Conservation (phyloP, 2,888 invertebrate genomes). For the Drosophila nigritarsus region DNA sequence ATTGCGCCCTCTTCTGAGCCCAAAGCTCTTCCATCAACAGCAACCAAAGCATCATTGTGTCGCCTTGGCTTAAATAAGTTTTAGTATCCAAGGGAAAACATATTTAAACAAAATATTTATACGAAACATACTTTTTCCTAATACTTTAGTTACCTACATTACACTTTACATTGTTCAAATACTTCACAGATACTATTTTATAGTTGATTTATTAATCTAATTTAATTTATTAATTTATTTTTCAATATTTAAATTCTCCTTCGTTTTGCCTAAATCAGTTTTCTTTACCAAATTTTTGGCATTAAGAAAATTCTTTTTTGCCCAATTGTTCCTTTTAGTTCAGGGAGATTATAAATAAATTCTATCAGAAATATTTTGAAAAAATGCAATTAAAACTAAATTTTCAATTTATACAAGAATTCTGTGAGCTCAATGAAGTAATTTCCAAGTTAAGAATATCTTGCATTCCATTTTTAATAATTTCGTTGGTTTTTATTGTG, state of each 20-base stretch:
- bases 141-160: background rate
- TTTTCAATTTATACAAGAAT: background rate
- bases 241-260: background rate
- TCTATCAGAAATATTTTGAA: background rate
- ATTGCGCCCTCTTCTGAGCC: background rate
- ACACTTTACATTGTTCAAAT: background rate
- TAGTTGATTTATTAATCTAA: background rate
- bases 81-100: no score
- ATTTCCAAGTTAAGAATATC: background rate
- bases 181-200: no score
- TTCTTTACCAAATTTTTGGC: background rate
- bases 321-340: background rate
- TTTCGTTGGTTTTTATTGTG: conserved; percentile 1
- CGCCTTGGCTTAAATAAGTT: no score
- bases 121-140: background rate
- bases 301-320: background rate
- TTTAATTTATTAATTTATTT: no score
- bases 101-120: background rate
- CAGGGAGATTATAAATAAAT: background rate
- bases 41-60: background rate
- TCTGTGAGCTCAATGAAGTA: background rate
- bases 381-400: background rate
- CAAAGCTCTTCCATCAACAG: background rate
- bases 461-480: background rate
- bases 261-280: background rate